Evolutionary conservation across 2,888 invertebrate genomes (phyloP), one percentile per base, ranked within the genome.

Genomic region (Cyclophora albipunctata): DNA sequence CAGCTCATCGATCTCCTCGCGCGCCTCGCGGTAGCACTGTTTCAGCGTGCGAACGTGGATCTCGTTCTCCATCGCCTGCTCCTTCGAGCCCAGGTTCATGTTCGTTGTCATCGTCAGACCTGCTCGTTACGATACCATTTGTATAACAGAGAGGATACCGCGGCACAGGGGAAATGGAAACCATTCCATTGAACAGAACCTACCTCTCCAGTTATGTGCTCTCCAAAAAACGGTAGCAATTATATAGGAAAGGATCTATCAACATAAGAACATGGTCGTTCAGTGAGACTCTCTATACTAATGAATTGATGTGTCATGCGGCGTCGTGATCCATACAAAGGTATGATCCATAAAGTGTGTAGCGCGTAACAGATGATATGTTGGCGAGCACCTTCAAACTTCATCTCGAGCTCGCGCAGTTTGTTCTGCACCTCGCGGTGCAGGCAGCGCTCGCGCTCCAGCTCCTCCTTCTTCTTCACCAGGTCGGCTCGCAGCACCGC

Each of bases 21-120:
- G 75, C 67, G 93, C 78, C 87, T 93, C 71, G 81, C 82, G 73
- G 90, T 93, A 79, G 90, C 93, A 84, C 90, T 81, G 82, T 57
- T 85, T 86, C 44, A 87, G 56, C 0, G 82, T 66, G 6, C 81
- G 64, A n/a, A 85, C 81, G 57, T 76, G 83, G 4, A 84, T 69
- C 58, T 92, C 90, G 57, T 92, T 67, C 48, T 87, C 93, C 2
- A 92, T 84, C 5, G 92, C 77, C 64, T 92, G 91, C 64, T 93
- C 93, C 63, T 91, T 92, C 2, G 86, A 84, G 1, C 91, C 91
- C 45, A 86, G 51, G 66, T 75, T 48, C 81, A 81, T 81, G 52
- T 85, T 85, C 0, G 85, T 85, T n/a, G 80, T 78, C 0, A 73
- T 77, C 0, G 73, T 58, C 2, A 87, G 62, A 0, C 86, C 60